Evolutionary conservation across 1,140 invertebrate genomes (phyloP), one percentile per base, ranked within the genome.

Genomic region (Drosophila kikkawai): DNA sequence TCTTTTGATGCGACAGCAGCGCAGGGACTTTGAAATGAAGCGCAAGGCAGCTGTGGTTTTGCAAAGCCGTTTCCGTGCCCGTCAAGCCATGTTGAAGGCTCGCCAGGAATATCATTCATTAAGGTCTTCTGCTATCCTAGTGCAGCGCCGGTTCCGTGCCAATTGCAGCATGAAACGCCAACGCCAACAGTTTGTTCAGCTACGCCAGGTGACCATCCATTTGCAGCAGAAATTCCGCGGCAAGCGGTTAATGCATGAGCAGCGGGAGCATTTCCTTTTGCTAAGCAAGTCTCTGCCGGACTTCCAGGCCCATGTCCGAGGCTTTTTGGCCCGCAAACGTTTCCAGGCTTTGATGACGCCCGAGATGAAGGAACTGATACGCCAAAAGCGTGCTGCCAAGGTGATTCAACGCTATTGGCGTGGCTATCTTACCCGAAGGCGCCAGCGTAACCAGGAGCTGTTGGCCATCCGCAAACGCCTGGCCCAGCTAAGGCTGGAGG

Each of bases 341-440:
- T 93, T 93, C 55, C 93, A 91, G 63, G 93, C 93, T 44, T 58
- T 92, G n/a, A 82, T 93, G 69, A 91, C 93, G 19, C 91, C 92
- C 7, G 94, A 94, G 82, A 83, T 93, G 44, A 92, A 90, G 58
- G 91, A 94, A 65, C 81, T 93, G 42, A 82, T 93, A 68, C 92
- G 91, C 51, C 77, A 82, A 3, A 88, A 94, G 50, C 93, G 91
- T 66, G 95, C 95, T 2, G 95, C 95, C 29, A 93, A 92, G 0
- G 94, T 94, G 73, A 96, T 96, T 69, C 96, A 96, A 93, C 94
- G 95, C 15, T 74, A 93, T n/a, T 96, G 95, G 94, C 94, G 94
- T 59, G 95, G 95, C 3, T 94, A 95, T 79, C 85, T 64, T 15
- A 91, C 93, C 15, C 93, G 96, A 11, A 79, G 91, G 34, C 77